A percentile compares a stretch with the other conserved stretches of the same genome.
Conservation (phyloP, 2,797 vertebrate genomes). For the Rhodeus uyekii region DNA sequence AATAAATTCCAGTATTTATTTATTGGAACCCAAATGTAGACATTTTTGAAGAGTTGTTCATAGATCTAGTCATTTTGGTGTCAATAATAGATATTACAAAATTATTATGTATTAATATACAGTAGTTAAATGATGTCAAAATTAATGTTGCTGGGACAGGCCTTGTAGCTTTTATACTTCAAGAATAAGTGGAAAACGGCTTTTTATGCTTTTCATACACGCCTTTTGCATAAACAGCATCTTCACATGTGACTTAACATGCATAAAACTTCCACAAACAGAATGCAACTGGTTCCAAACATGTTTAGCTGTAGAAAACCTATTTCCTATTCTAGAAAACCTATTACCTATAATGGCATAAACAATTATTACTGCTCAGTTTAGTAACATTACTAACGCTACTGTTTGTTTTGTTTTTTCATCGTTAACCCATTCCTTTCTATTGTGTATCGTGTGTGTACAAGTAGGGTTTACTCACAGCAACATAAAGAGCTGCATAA, state of each 20-base stretch:
- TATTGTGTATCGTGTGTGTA: background rate
- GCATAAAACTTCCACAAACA: background rate
- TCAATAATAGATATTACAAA: no score
- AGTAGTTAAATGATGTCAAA: no score
- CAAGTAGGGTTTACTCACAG: conserved; percentile 79
- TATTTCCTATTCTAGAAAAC: no score
- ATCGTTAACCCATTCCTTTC: background rate
- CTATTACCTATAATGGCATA: no score
- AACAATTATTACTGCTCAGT: no score
- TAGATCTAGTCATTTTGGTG: background rate
- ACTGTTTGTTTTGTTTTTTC: no score
- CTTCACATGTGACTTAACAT: background rate
- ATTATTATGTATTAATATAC: no score
- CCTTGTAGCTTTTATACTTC: background rate
- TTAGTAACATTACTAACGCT: no score
- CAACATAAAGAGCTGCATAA: conserved; percentile 89
- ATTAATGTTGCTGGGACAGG: background rate
- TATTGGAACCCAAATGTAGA: background rate
- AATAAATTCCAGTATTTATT: background rate
- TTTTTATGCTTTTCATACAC: conserved; percentile 8
- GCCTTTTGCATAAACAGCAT: background rate
- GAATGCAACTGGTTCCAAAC: background rate
- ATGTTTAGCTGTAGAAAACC: background rate
- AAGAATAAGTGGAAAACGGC: conserved; percentile 7
- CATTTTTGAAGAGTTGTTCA: background rate